Conservation (phyloP, 2,888 invertebrate species). For the Sthenelais limicola region DNA sequence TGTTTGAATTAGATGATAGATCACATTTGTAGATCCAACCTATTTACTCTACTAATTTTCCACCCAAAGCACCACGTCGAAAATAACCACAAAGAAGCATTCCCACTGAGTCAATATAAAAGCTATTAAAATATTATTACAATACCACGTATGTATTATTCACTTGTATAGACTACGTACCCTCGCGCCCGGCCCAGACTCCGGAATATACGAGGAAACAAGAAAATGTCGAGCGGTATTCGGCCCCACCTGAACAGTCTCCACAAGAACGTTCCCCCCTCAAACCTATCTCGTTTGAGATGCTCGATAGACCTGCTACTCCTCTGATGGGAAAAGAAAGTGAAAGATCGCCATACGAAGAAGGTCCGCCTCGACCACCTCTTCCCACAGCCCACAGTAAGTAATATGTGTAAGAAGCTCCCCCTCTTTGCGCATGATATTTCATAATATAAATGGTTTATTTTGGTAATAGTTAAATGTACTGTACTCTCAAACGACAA, state of each 20-base stretch:
- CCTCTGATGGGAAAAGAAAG: slow-evolving; percentile 35
- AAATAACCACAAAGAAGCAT: no score
- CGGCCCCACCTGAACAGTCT: neutral
- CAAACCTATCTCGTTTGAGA: slow-evolving; percentile 46
- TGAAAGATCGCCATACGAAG: slow-evolving; percentile 50
- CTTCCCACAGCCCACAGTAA: slow-evolving; percentile 52
- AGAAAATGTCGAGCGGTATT: slow-evolving; percentile 45
- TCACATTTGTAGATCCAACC: no score
- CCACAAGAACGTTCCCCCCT: slow-evolving; percentile 36
- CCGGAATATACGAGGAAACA: slow-evolving; percentile 44
- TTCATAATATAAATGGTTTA: no score
- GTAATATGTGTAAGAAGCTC: no score
- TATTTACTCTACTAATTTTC: no score
- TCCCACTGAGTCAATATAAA: no score
- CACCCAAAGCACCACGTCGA: no score
- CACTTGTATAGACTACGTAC: slow-evolving; percentile 39
- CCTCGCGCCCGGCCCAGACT: slow-evolving; percentile 22
- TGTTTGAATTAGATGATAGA: no score
- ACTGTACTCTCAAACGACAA: no score
- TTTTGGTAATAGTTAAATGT: no score
- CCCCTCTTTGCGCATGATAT: no score
- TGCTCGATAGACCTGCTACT: slow-evolving; percentile 49
- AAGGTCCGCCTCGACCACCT: slow-evolving; percentile 62
- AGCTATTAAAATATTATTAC: neutral
- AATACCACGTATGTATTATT: neutral